phyloP scores from a whole-genome alignment of 2,113 vertebrate genomes.

The Solea solea region DNA sequence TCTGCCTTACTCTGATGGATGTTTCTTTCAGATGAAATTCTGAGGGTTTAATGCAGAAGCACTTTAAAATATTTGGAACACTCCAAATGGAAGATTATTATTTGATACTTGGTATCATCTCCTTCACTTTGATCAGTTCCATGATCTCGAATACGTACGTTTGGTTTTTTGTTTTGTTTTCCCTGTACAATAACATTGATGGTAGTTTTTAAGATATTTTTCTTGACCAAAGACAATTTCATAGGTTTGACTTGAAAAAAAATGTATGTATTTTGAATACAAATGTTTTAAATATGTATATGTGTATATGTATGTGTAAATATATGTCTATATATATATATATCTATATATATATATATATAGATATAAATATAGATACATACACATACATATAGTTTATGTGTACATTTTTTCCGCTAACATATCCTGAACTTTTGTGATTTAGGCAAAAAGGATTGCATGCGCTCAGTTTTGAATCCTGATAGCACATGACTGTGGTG shows the following conservation, averaged over 20 bases:
- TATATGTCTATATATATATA: constrained; percentile 16
- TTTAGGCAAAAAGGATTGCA: constrained; percentile 56
- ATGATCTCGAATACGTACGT: constrained; percentile 85
- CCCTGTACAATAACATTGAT: constrained; percentile 75
- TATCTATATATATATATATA: background rate
- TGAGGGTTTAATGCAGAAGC: constrained; percentile 88
- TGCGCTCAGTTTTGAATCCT: constrained; percentile 51
- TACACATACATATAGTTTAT: constrained; percentile 38
- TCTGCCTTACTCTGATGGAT: constrained; percentile 79
- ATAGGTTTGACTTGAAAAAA: constrained; percentile 77
- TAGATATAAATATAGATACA: background rate
- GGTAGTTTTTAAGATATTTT: constrained; percentile 83
- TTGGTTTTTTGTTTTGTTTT: constrained; percentile 57
- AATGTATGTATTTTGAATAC: constrained; percentile 79
- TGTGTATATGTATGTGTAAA: background rate
- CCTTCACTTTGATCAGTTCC: constrained; percentile 92
- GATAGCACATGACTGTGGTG: constrained; percentile 59
- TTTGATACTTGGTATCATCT: constrained; percentile 94
- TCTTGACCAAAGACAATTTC: constrained; percentile 84
- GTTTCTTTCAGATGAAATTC: constrained; percentile 72
- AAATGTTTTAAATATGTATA: constrained; percentile 73
- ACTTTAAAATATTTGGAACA: constrained; percentile 97
- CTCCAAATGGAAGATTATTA: constrained; percentile 88
- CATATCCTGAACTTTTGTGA: constrained; percentile 42
- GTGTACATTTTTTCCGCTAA: constrained; percentile 22